Evolutionary conservation across 2,888 invertebrate genomes (phyloP), one percentile per base, ranked within the genome.

Genomic region (Aphrophora alni): DNA sequence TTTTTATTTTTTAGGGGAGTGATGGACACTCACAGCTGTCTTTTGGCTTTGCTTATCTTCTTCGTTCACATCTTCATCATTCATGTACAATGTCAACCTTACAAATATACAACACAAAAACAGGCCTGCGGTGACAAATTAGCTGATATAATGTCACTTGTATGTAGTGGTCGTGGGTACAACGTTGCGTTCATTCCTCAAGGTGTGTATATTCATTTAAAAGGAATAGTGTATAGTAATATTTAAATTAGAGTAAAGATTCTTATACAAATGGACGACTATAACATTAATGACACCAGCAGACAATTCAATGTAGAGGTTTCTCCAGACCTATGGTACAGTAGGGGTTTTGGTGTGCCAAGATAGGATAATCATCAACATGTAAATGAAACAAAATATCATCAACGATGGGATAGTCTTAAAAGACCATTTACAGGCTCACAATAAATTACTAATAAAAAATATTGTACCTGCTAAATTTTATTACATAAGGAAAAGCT

Each of bases 81-180:
- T 33, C 44, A 44, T 14, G 44, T 44, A 2, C 44, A 44, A 17
- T 10, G 44, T 12, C 17, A 14, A 10, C 44, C 44, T 44, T 44
- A 44, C 12, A 17, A 12, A 44, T 10, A 44, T 2, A 10, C 44
- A 44, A 77, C 77, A 74, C 81, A 78, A 77, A 77, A 73, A 69
- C 81, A 81, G 44, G 81, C 78, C 2, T 82, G 82, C 25, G 82
- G 82, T 12, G 79, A 81, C 5, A 76, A 80, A 71, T 76, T 82
- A 33, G 82, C 82, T 26, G 80, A 82, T 77, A 81, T 82, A 25
- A 38, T 82, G 75, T 71, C 80, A 24, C 75, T 82, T 69, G 77
- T 82, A 17, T 82, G 82, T 79, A 70, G 59, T 2, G 73, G 69
- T 12, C 69, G 81, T 1, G 82, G 82, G 72, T 82, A 82, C 81